Evolutionary conservation across 2,113 vertebrate genomes (phyloP), one percentile per base, ranked within the genome.

Genomic region (Urocynchramus pylzowi): DNA sequence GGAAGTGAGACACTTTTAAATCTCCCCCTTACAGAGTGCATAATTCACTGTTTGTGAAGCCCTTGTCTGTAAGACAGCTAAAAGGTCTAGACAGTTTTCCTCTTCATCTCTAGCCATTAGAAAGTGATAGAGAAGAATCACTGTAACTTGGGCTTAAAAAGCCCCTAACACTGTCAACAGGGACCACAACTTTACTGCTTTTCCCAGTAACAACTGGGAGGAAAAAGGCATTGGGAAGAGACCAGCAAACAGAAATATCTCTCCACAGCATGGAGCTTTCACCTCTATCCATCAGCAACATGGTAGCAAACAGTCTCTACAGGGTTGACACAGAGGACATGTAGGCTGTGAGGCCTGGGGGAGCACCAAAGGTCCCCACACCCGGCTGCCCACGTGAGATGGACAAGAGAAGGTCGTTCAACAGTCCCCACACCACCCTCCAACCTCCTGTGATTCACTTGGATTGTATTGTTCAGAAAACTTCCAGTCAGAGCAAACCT

Each of bases 301-400:
- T 3, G 31, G 41, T 4, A 49, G 30, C 35, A 52, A 85, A 28
- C 19, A 64, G 57, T 33, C 8, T 22, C 69, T 50, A 13, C 6
- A 60, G 28, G 41, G 30, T 56, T 86, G 42, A 39, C 14, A 24
- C 0, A 0, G 24, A 75, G 33, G 6, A n/a, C 27, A 8, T 1
- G 5, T 2, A 45, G 39, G 17, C 19, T 19, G 11, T 21, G 44
- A 68, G 39, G 20, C 21, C 23, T 30, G 37, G 26, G 77, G 11
- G 5, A 52, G 35, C 35, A 35, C 41, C 2, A 1, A 18, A 10
- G 8, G 21, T 44, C 24, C 18, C 33, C 20, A 33, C 6, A 16
- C 3, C 8, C 0, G 0, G 20, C 23, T 69, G 10, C 24, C 57
- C 16, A 6, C 1, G 2, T 15, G 59, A 83, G 26, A 20, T 4